These are phyloP conservation scores for Agriopis leucophaearia DNA, from an alignment of 2,888 invertebrate species.

Conservation along the genomic window DNA sequence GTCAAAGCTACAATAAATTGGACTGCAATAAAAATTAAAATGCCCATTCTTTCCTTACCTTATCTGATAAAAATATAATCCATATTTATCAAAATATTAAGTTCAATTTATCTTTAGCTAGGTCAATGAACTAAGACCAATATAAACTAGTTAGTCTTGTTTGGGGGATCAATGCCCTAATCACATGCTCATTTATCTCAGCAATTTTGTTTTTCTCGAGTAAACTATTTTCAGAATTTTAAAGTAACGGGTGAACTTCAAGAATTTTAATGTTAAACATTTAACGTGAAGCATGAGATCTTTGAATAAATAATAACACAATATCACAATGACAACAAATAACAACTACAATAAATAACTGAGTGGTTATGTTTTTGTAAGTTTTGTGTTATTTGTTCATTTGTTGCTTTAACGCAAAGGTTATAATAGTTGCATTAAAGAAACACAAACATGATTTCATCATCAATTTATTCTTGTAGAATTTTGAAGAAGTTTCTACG, in stretches of 20 bases:
- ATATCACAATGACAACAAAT: too few species aligned
- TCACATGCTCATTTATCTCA: background rate
- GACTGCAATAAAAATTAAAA: background rate
- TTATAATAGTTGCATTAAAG: too few species aligned
- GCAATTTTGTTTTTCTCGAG: background rate
- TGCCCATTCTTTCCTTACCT: background rate
- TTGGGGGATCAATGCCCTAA: constrained; percentile 21
- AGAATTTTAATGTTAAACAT: background rate
- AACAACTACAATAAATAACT: too few species aligned
- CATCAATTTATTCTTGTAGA: too few species aligned
- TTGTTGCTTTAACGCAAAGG: too few species aligned
- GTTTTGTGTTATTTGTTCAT: too few species aligned
- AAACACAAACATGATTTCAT: too few species aligned
- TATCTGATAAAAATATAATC: constrained; percentile 13
- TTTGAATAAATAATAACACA: too few species aligned
- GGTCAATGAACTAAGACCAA: constrained; percentile 23
- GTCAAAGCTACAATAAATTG: too few species aligned
- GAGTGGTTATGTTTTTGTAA: too few species aligned
- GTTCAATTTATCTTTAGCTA: constrained; percentile 17
- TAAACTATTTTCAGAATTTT: background rate
- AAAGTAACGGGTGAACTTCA: background rate
- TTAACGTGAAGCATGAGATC: background rate
- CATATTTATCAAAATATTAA: constrained; percentile 16
- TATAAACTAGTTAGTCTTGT: constrained; percentile 16
- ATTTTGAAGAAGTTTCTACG: too few species aligned